A percentile compares a stretch with the other conserved stretches of the same genome.
These are phyloP conservation scores for Periophthalmus modestus DNA, from an alignment of 2,113 vertebrate species.

Conservation along the genomic window DNA sequence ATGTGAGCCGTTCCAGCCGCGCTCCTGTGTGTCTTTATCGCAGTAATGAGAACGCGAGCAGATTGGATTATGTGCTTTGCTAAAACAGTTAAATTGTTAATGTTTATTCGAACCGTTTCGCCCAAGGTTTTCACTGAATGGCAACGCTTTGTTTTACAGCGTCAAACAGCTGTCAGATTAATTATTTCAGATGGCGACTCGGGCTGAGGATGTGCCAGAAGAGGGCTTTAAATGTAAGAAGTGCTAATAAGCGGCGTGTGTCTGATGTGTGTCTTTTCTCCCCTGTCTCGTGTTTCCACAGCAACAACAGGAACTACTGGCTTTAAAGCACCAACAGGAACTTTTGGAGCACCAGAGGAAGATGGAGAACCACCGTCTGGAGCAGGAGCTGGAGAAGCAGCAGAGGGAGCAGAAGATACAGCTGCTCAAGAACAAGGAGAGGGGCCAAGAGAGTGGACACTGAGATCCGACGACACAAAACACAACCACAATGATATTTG, in stretches of 20 bases:
- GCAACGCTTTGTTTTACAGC: constrained; percentile 42
- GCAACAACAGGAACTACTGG: constrained; percentile 98
- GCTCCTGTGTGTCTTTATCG: constrained; percentile 25
- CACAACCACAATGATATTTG: background rate
- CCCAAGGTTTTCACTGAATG: constrained; percentile 36
- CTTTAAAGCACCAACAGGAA: constrained; percentile 97
- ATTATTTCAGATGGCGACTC: constrained; percentile 37
- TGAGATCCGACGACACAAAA: background rate
- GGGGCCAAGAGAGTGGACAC: constrained; percentile 90
- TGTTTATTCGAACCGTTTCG: constrained; percentile 46
- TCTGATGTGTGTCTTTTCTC: background rate
- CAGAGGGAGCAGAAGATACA: constrained; percentile 94
- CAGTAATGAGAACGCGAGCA: constrained; percentile 34
- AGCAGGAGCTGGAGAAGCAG: constrained; percentile 97
- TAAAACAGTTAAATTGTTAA: constrained; percentile 42
- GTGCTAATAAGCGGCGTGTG: background rate
- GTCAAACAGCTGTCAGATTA: constrained; percentile 49
- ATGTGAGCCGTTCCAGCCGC: constrained; percentile 27
- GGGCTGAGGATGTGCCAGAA: constrained; percentile 16
- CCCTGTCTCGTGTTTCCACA: constrained; percentile 54
- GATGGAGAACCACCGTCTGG: constrained; percentile 92
- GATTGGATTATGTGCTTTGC: constrained; percentile 49
- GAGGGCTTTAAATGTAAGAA: constrained; percentile 1
- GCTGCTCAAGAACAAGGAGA: constrained; percentile 97
- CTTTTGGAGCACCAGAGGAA: constrained; percentile 96